phyloP scores from a whole-genome alignment of 2,888 invertebrate genomes.

The Orthosia cruda region DNA sequence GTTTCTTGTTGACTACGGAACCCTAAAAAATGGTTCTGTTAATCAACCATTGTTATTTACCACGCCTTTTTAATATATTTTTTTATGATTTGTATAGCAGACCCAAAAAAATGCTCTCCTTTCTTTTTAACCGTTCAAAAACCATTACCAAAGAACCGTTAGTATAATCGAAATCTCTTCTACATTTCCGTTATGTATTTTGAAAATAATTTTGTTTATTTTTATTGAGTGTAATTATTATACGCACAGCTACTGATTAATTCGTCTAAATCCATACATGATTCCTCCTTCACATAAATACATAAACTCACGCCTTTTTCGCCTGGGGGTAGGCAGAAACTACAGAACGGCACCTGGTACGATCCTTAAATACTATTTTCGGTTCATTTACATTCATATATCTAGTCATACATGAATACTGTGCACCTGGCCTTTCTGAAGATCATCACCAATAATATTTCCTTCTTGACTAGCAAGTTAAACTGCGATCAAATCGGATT shows the following conservation, averaged over 20 bases:
- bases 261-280: too few relatives aligned
- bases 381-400: too few relatives aligned
- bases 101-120: conserved; percentile 4
- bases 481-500: not conserved
- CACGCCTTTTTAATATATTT: not conserved
- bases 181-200: not conserved
- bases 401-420: too few relatives aligned
- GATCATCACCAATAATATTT: too few relatives aligned
- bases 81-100: not conserved
- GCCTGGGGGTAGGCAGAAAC: too few relatives aligned
- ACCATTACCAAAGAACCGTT: conserved; percentile 16
- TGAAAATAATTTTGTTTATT: not conserved
- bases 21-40: not conserved
- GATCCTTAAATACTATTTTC: too few relatives aligned
- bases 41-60: not conserved
- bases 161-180: not conserved
- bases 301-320: too few relatives aligned
- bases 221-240: not conserved
- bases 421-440: too few relatives aligned
- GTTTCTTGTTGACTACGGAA: too few relatives aligned
- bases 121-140: conserved; percentile 19
- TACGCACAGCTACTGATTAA: too few relatives aligned
- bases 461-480: not conserved
- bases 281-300: too few relatives aligned
- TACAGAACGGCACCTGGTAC: too few relatives aligned